Evolutionary conservation across 2,888 invertebrate species (phyloP), one percentile per base, ranked within the genome.

Genomic region (Tenthredo amoena): DNA sequence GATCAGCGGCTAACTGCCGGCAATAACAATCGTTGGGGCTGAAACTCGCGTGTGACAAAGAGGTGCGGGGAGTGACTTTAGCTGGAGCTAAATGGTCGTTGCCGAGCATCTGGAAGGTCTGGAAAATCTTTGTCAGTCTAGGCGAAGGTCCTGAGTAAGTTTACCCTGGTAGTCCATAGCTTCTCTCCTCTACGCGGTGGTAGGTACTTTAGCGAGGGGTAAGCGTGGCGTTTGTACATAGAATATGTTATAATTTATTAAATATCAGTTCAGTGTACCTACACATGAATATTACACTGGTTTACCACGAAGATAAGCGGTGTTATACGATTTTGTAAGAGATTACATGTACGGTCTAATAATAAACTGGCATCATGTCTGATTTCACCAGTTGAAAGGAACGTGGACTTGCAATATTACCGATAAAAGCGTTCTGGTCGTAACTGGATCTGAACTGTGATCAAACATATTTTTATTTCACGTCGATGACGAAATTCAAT

Each of bases 1-100:
- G 83, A 83, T 83, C 83, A 71, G 83, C 83, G 68, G 83, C 83
- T 83, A 83, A 83, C 83, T 71, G 68, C 65, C 83, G 83, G 50
- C 83, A 71, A 83, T 83, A 83, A 83, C 83, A 71, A 83, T 83
- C 83, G 71, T 12, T 21, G 62, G 65, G 62, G 34, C 62, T 81
- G 81, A 81, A 62, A 81, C 81, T 81, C 81, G 40, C 40, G 81
- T 62, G 81, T 81, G 81, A 81, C 62, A 81, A 81, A 81, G 81
- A 62, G 34, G 81, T 62, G 81, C 58, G 58, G 40, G 71, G 40
- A 58, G 81, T 62, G 62, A 62, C 81, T 81, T 81, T 62, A 62
- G 81, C 81, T 40, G 40, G 31, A 15, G 34, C 58, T 81, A 62
- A 81, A 81, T 62, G 81, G 81, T 62, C 81, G 34, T 62, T 40